Evolutionary conservation across 2,888 invertebrate species (phyloP).

Genomic region (Sympetrum striolatum): DNA sequence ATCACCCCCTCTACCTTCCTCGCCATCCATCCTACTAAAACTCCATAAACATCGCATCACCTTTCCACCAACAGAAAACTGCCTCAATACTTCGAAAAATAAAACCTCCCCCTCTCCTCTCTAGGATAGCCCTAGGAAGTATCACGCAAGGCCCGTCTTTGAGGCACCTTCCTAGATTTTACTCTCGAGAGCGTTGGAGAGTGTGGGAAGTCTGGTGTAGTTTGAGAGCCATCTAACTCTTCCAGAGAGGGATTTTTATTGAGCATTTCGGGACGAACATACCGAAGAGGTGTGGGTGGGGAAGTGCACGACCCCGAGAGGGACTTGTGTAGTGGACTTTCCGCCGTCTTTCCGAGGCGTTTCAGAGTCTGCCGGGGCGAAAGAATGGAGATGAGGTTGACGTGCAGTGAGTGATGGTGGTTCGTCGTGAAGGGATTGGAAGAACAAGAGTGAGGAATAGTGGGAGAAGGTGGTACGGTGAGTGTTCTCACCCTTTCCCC

Average conservation of each 20-base stretch:
- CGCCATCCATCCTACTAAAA: background rate
- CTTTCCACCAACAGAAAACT: background rate
- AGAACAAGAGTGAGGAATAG: background rate
- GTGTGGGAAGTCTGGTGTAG: background rate
- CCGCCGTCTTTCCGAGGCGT: background rate
- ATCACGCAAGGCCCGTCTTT: background rate
- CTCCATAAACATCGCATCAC: background rate
- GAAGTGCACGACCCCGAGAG: background rate
- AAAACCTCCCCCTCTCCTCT: background rate
- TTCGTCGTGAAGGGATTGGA: background rate
- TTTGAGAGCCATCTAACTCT: background rate
- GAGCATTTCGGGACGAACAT: background rate
- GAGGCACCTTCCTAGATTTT: background rate
- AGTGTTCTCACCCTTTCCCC: background rate
- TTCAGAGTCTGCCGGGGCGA: background rate
- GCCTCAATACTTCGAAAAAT: background rate
- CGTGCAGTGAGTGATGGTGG: constrained; percentile 20
- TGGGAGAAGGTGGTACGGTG: background rate
- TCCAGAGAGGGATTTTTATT: background rate
- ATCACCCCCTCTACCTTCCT: background rate
- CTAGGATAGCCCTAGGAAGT: background rate
- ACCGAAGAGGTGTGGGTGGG: background rate
- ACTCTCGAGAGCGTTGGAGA: background rate
- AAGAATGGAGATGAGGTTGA: background rate
- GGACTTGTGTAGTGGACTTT: background rate